Conservation (phyloP, 2,113 vertebrate species). For the Antidorcas marsupialis region DNA sequence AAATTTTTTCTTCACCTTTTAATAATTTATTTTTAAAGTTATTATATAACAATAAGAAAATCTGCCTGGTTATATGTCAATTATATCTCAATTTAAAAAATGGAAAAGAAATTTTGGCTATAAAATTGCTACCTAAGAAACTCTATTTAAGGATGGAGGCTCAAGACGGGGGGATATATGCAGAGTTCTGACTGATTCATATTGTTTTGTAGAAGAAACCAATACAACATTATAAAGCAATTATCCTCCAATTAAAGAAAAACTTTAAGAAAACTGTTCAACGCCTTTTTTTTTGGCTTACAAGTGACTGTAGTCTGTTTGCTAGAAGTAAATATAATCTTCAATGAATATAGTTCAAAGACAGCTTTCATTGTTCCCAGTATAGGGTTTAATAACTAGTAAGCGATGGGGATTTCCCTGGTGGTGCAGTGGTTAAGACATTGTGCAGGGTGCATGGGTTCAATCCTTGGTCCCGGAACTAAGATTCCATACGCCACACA, state of each 20-base stretch:
- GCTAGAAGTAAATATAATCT: not conserved
- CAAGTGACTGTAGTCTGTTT: not conserved
- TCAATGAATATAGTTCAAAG: not conserved
- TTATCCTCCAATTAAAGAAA: not conserved
- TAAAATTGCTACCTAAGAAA: not conserved
- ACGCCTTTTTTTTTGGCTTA: not conserved
- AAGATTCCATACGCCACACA: not conserved
- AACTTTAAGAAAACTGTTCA: not conserved
- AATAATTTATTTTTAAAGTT: conserved; percentile 10
- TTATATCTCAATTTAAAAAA: not conserved
- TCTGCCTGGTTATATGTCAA: not conserved
- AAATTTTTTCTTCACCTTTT: not conserved
- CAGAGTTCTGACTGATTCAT: not conserved
- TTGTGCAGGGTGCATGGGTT: not conserved
- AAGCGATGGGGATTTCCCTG: not conserved
- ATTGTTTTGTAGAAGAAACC: not conserved
- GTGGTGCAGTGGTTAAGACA: not conserved
- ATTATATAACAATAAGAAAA: not conserved
- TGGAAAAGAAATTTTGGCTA: not conserved
- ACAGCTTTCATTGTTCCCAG: not conserved
- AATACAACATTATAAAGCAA: not conserved
- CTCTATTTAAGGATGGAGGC: not conserved
- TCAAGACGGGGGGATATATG: not conserved
- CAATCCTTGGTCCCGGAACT: not conserved
- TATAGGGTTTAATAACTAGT: not conserved